A percentile compares a stretch with the other conserved stretches of the same genome.
phyloP scores from a whole-genome alignment of 2,888 invertebrate genomes.

The Eristalis arbustorum region DNA sequence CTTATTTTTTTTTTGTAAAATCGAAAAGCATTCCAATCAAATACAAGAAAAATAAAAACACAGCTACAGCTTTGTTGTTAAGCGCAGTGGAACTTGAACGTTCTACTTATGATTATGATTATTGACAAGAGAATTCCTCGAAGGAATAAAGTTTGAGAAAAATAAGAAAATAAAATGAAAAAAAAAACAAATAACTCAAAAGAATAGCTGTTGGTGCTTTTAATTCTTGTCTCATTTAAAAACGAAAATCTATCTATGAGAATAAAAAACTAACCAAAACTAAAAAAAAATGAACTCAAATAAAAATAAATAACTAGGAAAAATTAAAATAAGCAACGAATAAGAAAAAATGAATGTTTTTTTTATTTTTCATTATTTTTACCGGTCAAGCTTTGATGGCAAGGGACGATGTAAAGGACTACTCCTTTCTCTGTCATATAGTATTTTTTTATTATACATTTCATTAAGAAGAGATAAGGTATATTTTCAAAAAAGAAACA shows the following conservation, averaged over 20 bases:
- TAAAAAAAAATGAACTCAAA: conserved; percentile 27
- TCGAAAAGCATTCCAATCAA: conserved; percentile 45
- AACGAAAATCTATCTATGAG: conserved; percentile 13
- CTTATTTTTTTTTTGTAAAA: conserved; percentile 14
- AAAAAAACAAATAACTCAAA: conserved; percentile 31
- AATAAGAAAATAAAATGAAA: conserved; percentile 32
- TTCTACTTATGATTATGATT: conserved; percentile 35
- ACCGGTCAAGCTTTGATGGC: conserved; percentile 81
- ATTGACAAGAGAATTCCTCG: conserved; percentile 14
- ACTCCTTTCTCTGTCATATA: conserved; percentile 78
- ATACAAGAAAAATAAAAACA: conserved; percentile 12
- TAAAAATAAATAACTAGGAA: conserved; percentile 24
- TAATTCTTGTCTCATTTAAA: conserved; percentile 4
- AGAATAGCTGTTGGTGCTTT: conserved; percentile 27
- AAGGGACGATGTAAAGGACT: conserved; percentile 80
- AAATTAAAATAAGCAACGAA: conserved; percentile 32
- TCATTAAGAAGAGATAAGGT: conserved; percentile 64
- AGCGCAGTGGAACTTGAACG: background rate
- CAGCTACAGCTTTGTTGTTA: conserved; percentile 21
- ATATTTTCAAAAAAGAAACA: conserved; percentile 46
- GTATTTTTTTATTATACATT: conserved; percentile 53
- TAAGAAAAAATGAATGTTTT: conserved; percentile 41
- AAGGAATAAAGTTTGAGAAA: conserved; percentile 19
- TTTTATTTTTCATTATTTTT: conserved; percentile 75
- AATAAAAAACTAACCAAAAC: conserved; percentile 27